Evolutionary conservation across 2,797 vertebrate species (phyloP).

Genomic region (Hylomyscus alleni): DNA sequence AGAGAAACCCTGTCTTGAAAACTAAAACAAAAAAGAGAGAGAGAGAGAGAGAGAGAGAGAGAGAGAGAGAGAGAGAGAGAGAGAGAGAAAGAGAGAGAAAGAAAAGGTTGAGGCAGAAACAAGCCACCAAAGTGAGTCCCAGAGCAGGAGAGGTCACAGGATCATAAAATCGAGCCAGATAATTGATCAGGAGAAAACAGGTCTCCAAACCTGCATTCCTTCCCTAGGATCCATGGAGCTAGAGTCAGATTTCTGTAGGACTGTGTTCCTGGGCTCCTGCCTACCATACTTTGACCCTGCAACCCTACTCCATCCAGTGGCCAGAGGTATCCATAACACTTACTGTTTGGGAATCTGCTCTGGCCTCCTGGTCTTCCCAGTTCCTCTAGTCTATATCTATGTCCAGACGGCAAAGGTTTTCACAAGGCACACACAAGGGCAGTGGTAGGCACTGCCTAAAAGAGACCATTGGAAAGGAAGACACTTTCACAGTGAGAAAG

Average conservation of each 20-base stretch:
- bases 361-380: background rate
- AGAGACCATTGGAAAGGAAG: background rate
- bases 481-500: background rate
- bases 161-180: background rate
- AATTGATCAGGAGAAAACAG: slow-evolving; percentile 7
- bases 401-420: background rate
- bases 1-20: background rate
- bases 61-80: background rate
- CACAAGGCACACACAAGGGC: background rate
- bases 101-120: background rate
- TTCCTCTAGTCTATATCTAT: background rate
- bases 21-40: background rate
- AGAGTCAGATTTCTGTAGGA: background rate
- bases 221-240: background rate
- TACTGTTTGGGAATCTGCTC: background rate
- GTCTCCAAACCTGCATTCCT: background rate
- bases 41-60: background rate
- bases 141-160: background rate
- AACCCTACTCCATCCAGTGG: background rate
- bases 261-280: background rate
- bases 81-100: background rate
- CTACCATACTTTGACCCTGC: background rate
- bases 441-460: background rate
- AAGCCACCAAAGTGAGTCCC: background rate
- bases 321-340: slow-evolving; percentile 1